Conservation (phyloP, 2,888 invertebrate genomes). For the Strigamia transsilvanica region DNA sequence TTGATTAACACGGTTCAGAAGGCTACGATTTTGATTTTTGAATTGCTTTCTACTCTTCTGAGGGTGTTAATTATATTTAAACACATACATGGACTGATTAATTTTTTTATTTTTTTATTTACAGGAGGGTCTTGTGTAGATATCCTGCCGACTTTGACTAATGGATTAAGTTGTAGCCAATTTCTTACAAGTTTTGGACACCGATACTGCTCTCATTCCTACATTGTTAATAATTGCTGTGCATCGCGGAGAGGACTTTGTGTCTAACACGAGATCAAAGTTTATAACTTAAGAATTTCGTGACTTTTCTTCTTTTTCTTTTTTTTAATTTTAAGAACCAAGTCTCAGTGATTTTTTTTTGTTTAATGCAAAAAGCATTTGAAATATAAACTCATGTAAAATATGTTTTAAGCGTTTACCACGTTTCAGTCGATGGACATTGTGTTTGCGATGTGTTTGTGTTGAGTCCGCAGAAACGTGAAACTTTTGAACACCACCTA, state of each 20-base stretch:
- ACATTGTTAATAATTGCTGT: constrained; percentile 66
- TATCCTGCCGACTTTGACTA: constrained; percentile 57
- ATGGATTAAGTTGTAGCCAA: constrained; percentile 65
- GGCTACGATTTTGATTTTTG: too few species aligned
- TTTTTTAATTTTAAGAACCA: too few species aligned
- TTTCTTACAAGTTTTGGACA: constrained; percentile 66
- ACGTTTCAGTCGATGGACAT: too few species aligned
- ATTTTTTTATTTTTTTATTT: neutral
- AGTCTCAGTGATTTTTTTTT: neutral
- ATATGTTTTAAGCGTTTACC: too few species aligned
- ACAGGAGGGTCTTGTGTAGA: constrained; percentile 53
- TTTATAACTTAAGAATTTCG: neutral
- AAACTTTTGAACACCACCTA: neutral
- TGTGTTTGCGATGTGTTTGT: too few species aligned
- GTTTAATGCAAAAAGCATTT: neutral
- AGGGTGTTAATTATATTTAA: neutral
- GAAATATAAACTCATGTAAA: too few species aligned
- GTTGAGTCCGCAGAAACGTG: too few species aligned
- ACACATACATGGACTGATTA: neutral
- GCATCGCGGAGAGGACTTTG: constrained; percentile 61
- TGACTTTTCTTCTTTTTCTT: neutral
- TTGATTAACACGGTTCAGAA: neutral
- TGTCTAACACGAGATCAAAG: constrained; percentile 53
- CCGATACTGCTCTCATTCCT: constrained; percentile 66
- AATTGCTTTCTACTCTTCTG: neutral